Base-by-base conservation (phyloP, 1,140 invertebrate genomes). In the Stegodyphus mimosarum region DNA sequence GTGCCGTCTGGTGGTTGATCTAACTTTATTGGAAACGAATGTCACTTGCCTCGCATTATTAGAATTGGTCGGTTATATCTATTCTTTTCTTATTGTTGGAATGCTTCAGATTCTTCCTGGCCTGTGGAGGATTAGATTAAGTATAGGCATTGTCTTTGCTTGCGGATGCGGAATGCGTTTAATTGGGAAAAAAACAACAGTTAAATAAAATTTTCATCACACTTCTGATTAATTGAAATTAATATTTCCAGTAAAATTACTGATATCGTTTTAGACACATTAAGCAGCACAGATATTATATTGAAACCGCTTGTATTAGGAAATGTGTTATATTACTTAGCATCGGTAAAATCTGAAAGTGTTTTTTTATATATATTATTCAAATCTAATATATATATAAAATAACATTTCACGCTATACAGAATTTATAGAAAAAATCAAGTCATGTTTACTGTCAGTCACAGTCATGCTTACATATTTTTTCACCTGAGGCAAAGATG, bases 21-120 rank as follows among this genome's bases (percentile, higher is more conserved):
- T 70, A 75, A 66, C 73, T 69, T 83, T 84, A 84, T 84, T 84
- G 81, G 49, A 48, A 76, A 84, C 81, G 73, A 67, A 84, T 76
- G 81, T 76, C 80, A 83, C 81, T 75, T 84, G 81, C 73, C 73
- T 70, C 66, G n/a, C 72, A 76, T 76, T 75, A 60, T 84, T 84
- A 49, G 73, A 72, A 18, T 53, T 52, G 53, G 77, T 74, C 71
- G 80, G 71, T 83, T 74, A 72, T 71, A 73, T 74, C 80, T 83
- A 83, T 83, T 84, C 81, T 81, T 81, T 74, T 52, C 71, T 75
- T 75, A 76, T 55, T 7, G 5, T 33, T 6, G 73, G 81, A 83
- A 84, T 84, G 64, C 66, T 71, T 13, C n/a, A 60, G 15, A 60
- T 9, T 60, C 9, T 15, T 60, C 1, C 0, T 33, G 55, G 15